These are phyloP conservation scores for Trachelus stipa DNA, from an alignment of 2,888 invertebrate genomes.

Conservation along the genomic window DNA sequence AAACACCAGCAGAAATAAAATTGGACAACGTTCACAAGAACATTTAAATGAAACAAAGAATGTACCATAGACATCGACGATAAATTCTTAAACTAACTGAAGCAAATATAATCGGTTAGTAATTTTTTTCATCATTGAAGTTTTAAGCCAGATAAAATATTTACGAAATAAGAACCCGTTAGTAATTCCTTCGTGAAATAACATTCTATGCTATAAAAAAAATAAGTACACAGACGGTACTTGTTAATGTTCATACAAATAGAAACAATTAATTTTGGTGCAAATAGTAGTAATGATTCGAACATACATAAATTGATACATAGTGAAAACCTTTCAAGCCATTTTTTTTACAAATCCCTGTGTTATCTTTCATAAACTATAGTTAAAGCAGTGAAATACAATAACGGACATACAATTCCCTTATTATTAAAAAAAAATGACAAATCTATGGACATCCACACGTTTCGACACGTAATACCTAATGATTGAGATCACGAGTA, in stretches of 20 bases:
- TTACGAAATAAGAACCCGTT: background rate
- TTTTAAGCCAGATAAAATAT: background rate
- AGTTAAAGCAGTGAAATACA: background rate
- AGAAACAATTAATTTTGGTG: background rate
- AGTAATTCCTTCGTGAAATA: background rate
- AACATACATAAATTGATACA: background rate
- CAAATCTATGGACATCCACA: background rate
- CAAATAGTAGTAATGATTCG: no score
- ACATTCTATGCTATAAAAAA: background rate
- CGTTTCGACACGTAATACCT: background rate
- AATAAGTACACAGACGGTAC: background rate
- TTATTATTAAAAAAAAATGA: background rate
- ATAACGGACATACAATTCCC: background rate
- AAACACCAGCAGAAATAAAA: background rate
- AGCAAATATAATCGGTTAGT: background rate
- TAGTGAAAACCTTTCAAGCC: background rate
- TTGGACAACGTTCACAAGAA: background rate
- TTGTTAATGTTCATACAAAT: background rate
- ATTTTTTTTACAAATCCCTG: background rate
- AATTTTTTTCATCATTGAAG: background rate
- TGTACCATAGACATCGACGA: background rate
- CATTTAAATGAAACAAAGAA: background rate
- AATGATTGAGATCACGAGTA: background rate
- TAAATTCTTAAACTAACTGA: background rate
- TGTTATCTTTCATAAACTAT: background rate